Conservation (phyloP, 2,113 vertebrate species). For the Paradisaea rubra region DNA sequence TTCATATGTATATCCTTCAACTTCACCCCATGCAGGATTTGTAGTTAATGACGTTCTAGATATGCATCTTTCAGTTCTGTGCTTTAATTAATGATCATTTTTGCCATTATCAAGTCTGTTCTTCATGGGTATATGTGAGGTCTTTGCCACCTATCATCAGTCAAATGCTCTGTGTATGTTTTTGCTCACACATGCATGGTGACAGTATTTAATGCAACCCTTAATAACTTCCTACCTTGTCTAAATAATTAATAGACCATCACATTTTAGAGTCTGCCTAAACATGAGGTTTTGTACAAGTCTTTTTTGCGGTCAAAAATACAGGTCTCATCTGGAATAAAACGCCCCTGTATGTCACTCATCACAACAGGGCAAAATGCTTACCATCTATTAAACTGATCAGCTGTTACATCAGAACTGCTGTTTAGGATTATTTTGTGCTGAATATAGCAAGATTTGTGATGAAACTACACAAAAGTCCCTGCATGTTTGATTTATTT, state of each 20-base stretch:
- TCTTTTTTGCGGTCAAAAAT: not conserved
- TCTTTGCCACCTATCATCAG: not conserved
- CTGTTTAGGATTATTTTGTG: not conserved
- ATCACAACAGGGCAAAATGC: not conserved
- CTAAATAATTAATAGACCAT: not conserved
- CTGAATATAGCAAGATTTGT: not conserved
- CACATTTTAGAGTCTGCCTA: not conserved
- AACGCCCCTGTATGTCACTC: not conserved
- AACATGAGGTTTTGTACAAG: not conserved
- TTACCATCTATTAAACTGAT: not conserved
- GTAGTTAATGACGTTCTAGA: not conserved
- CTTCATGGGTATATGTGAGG: not conserved
- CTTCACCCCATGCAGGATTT: not conserved
- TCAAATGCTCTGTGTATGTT: not conserved
- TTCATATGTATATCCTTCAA: not conserved
- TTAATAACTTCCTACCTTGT: not conserved
- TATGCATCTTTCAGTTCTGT: constrained; percentile 17
- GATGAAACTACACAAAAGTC: not conserved
- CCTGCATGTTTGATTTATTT: not conserved
- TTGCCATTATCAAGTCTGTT: not conserved
- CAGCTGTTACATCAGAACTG: not conserved
- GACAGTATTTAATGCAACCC: not conserved
- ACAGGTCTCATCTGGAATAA: not conserved
- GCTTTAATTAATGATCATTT: constrained; percentile 24
- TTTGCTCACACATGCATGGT: not conserved